These are phyloP conservation scores for Psilopogon haemacephalus DNA, from an alignment of 2,113 vertebrate genomes.

Conservation along the genomic window DNA sequence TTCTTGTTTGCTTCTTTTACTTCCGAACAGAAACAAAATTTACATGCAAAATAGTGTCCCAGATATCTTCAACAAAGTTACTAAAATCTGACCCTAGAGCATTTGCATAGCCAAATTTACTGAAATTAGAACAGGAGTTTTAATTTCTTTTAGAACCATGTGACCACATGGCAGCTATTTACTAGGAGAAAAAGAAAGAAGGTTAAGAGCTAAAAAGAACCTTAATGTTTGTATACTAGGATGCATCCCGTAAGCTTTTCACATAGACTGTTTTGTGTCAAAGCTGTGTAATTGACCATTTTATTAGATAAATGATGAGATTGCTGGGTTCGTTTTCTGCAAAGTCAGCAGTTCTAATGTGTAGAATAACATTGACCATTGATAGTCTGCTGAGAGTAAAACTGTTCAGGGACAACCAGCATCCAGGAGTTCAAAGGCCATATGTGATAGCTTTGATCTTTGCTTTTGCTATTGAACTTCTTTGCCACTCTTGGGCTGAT, in stretches of 20 bases:
- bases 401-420: not conserved
- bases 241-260: not conserved
- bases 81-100: not conserved
- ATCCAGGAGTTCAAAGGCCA: not conserved
- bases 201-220: not conserved
- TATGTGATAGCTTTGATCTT: not conserved
- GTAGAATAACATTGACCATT: not conserved
- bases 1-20: not conserved
- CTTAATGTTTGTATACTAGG: not conserved
- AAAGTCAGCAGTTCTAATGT: not conserved
- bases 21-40: not conserved
- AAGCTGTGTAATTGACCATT: not conserved
- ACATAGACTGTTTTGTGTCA: not conserved
- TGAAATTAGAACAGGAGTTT: not conserved
- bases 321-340: not conserved
- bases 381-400: not conserved
- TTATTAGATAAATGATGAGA: not conserved
- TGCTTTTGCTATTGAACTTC: not conserved
- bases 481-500: not conserved
- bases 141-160: not conserved
- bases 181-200: not conserved
- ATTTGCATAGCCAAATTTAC: not conserved
- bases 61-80: not conserved
- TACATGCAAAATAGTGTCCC: not conserved
- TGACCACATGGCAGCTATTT: not conserved